Conservation (phyloP, 2,888 invertebrate genomes). For the Hartigia nigra region DNA sequence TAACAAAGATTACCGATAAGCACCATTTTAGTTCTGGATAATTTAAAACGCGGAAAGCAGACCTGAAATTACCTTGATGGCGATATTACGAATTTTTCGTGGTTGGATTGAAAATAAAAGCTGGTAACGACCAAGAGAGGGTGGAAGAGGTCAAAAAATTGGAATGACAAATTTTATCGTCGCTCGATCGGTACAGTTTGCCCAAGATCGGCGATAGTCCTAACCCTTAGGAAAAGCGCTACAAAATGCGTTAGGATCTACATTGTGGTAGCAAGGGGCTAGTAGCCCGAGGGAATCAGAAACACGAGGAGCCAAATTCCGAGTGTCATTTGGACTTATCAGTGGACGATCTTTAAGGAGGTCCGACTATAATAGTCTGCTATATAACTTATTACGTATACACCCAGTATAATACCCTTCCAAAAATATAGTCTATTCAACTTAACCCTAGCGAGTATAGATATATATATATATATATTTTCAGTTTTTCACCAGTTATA, state of each 20-base stretch:
- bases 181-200: neutral
- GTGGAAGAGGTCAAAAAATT: neutral
- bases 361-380: neutral
- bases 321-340: conserved; percentile 4
- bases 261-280: neutral
- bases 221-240: neutral
- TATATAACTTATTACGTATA: neutral
- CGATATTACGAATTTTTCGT: neutral
- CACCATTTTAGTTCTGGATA: neutral
- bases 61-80: neutral
- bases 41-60: neutral
- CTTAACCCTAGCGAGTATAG: neutral
- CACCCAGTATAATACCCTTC: neutral
- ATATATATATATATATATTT: neutral
- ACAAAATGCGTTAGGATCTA: conserved; percentile 2
- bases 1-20: neutral
- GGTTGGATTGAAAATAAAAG: neutral
- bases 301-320: neutral
- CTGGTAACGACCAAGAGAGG: neutral
- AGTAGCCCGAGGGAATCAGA: neutral
- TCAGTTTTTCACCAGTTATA: neutral
- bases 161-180: neutral
- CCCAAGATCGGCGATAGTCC: neutral
- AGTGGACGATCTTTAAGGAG: neutral
- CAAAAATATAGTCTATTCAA: neutral